Evolutionary conservation across 2,888 invertebrate species (phyloP), one percentile per base, ranked within the genome.

Genomic region (Boloria euphrosyne): DNA sequence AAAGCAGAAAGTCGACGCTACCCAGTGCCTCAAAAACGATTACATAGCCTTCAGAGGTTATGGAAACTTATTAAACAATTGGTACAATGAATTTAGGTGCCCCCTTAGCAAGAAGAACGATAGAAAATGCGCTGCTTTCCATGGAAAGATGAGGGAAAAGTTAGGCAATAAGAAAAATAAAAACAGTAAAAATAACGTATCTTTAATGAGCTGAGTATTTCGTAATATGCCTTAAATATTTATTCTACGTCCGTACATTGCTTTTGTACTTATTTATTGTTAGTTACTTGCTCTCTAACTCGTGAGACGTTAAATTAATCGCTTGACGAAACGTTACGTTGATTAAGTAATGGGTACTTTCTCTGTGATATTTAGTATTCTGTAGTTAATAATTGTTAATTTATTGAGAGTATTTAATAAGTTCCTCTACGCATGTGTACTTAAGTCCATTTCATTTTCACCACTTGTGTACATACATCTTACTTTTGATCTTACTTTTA

Each of bases 41-140:
- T 93, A 93, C 78, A 93, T 94, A 44, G 93, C 94, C 3, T 89
- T 95, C 65, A 91, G 93, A 72, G 92, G 93, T 13, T 94, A 94
- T 77, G 92, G 91, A 44, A 93, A 88, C 54, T 93, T 94, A 68
- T 82, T 95, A 13, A 93, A 93, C 78, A 93, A 94, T 75, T 94
- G 94, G 93, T 89, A 89, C 60, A 85, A 81, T 43, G 93, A 93
- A 64, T 87, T 94, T 70, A 87, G 83, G 65, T 90, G 89, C 76
- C 85, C 89, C 13, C 72, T 75, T 13, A 79, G 76, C 69, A 87
- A 85, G 70, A 83, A 82, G 44, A 75, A 61, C 57, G 85, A 83
- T 60, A 72, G 50, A 14, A 80, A 75, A 60, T 91, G 90, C 70
- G 73, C 70, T 22, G 75, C 73, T 13, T 85, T 81, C 72, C 84